Base-by-base conservation (phyloP, 2,797 vertebrate genomes). In the Monodelphis domestica region DNA sequence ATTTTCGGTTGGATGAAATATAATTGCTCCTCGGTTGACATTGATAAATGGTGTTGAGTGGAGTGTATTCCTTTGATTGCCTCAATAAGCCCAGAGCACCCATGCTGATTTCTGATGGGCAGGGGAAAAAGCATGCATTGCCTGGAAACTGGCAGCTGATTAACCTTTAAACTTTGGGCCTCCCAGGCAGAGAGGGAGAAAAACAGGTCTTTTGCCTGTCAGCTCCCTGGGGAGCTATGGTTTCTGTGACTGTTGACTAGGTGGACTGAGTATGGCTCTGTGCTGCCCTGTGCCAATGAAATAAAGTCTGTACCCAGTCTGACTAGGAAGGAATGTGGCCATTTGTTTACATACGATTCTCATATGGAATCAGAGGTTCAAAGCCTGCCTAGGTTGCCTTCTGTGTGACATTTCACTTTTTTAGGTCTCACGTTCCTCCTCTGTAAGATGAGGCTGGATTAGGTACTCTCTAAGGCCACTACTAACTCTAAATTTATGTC, bases 21-120 rank as follows among this genome's bases (percentile, higher is more conserved):
- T 97, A 98, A 98, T 98, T 98, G 97, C 97, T 98, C 96, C 94
- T 95, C 7, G 0, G 97, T 94, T 98, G 98, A 98, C 98, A 97
- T 93, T 98, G 98, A 98, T 98, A 98, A 97, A 98, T 97, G 97
- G 93, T 94, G 94, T 96, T 97, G 96, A 97, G 96, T 97, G 95
- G 96, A 97, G 92, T 90, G 55, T 45, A 90, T 96, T 97, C 89
- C 94, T 97, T 90, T 97, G 98, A 96, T 98, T 96, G 96, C 97
- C 96, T 94, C 95, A 59, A 51, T 92, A 95, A 93, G 33, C 94
- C 96, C 94, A 24, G n/a, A 26, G 89, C 91, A 88, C 95, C 95
- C 92, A 90, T 88, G 92, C 93, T 95, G 94, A 94, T 96, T 96
- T 97, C 94, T 96, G 95, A 94, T 91, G 95, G 89, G 91, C 92